A percentile compares a stretch with the other conserved stretches of the same genome.
These are phyloP conservation scores for Psephotus haematonotus DNA, from an alignment of 2,113 vertebrate genomes.

Conservation along the genomic window DNA sequence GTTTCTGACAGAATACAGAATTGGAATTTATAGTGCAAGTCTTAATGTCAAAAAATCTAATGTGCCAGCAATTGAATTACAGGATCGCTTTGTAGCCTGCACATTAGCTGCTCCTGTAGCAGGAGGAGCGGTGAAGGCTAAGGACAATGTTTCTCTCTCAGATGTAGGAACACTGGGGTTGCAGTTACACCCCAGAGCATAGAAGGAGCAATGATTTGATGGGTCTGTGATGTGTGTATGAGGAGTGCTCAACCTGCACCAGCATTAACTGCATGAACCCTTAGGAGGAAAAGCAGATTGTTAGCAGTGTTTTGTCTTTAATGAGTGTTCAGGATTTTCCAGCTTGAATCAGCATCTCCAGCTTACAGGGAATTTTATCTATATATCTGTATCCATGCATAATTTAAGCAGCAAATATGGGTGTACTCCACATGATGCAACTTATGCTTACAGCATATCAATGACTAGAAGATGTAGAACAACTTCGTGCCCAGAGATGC, in stretches of 20 bases:
- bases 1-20: slow-evolving; percentile 71
- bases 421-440: background rate
- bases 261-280: background rate
- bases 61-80: slow-evolving; percentile 60
- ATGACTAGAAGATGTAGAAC: background rate
- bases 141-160: slow-evolving; percentile 26
- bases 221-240: slow-evolving; percentile 5
- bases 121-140: slow-evolving; percentile 49
- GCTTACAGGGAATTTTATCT: background rate
- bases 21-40: slow-evolving; percentile 67
- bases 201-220: background rate
- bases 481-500: background rate
- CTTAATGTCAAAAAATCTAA: slow-evolving; percentile 62
- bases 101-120: background rate
- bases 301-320: background rate
- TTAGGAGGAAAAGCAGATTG: background rate
- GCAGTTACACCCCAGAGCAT: background rate
- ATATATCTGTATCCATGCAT: background rate
- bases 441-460: background rate
- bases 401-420: background rate
- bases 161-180: background rate
- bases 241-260: background rate
- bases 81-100: background rate
- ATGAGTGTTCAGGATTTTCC: background rate
- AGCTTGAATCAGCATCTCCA: background rate